Base-by-base conservation (phyloP, 2,113 vertebrate genomes). In the Sander lucioperca region DNA sequence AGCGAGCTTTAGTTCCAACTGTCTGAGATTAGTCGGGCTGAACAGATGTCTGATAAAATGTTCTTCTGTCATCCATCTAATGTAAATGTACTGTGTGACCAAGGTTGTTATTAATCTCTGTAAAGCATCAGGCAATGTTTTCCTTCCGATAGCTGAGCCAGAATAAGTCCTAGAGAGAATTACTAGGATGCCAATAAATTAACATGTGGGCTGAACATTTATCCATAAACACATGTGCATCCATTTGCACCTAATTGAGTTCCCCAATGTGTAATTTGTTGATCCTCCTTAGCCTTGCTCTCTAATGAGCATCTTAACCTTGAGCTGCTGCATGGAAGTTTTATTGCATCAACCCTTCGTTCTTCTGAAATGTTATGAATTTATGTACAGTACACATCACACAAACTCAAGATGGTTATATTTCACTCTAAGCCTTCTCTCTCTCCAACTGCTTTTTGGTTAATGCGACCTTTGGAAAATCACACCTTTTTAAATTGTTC, bases 21-120 rank as follows among this genome's bases (percentile, higher is more conserved):
- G 85, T 91, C 88, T 87, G 70, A 80, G 67, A 87, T 85, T 27
- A 70, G 83, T 67, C 63, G 51, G 82, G 76, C 73, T 78, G 86
- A 91, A 65, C 90, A 90, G 89, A 93, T 92, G 89, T 92, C 88
- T 82, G 90, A 89, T 89, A 81, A 89, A 91, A 90, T 84, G 86
- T 21, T 84, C 73, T 80, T 56, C 76, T 85, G 75, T 82, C 87
- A 83, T 89, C 90, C 86, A 67, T 86, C 78, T 69, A 83, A 86
- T 70, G 76, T 74, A 83, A 80, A 86, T 78, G 73, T 84, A 69
- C 54, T 39, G 69, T 86, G 88, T 67, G 89, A 90, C 87, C 87
- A 69, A 78, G 80, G 79, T 85, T 83, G 73, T 77, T 88, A 89
- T 89, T 87, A 88, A 89, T 93, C 77, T 88, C 84, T 53, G 51